Conservation (phyloP, 2,888 invertebrate species). For the Acanthococcus lagerstroemiae region DNA sequence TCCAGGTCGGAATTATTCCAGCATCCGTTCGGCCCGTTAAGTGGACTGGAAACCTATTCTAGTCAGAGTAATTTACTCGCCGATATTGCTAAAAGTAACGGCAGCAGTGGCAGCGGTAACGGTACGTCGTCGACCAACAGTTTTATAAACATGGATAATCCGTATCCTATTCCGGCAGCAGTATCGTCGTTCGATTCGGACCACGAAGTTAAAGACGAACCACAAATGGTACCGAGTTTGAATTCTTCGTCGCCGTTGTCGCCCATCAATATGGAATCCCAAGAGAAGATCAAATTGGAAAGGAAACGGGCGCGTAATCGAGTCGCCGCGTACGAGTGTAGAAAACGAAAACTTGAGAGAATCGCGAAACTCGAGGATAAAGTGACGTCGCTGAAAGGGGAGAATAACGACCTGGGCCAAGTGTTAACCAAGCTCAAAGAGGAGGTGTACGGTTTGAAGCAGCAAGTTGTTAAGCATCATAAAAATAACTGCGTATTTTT, state of each 20-base stretch:
- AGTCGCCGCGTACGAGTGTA: conserved; percentile 93
- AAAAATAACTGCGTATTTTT: conserved; percentile 75
- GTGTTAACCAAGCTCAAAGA: conserved; percentile 80
- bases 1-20: neutral
- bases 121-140: neutral
- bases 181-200: neutral
- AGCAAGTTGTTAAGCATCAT: conserved; percentile 89
- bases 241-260: conserved; percentile 70
- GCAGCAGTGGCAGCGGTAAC: neutral
- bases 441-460: conserved; percentile 79
- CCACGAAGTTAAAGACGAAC: conserved; percentile 71
- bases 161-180: neutral
- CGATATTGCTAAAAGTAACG: neutral
- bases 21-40: too few species aligned
- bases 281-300: conserved; percentile 92
- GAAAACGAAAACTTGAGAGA: conserved; percentile 88
- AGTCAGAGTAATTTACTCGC: neutral
- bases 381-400: conserved; percentile 78
- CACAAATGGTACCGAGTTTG: conserved; percentile 72
- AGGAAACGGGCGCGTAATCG: conserved; percentile 91
- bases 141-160: neutral
- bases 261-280: conserved; percentile 91
- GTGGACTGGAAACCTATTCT: neutral
- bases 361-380: conserved; percentile 92
- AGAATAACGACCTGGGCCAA: conserved; percentile 73